phyloP scores from a whole-genome alignment of 2,113 vertebrate species.

The Dendropsophus ebraccatus region DNA sequence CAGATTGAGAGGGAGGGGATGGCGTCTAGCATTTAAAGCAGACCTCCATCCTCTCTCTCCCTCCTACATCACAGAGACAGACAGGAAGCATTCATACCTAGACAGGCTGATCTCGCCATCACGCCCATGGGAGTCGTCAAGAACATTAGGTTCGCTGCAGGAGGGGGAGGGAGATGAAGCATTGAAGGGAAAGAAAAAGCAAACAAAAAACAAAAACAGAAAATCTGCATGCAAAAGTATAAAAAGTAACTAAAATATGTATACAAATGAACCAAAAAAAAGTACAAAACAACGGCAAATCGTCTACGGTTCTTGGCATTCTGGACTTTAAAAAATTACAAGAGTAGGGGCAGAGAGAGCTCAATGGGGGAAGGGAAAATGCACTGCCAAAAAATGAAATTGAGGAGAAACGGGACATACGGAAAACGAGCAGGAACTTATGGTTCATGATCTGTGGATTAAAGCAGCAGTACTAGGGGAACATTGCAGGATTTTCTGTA shows the following conservation, averaged over 20 bases:
- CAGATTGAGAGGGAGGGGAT: constrained; percentile 68
- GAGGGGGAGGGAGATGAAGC: constrained; percentile 88
- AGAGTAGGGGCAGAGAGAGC: constrained; percentile 20
- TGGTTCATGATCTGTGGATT: constrained; percentile 52
- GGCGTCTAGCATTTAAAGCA: constrained; percentile 64
- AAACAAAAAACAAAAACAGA: constrained; percentile 69
- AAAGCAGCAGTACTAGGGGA: constrained; percentile 60
- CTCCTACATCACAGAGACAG: constrained; percentile 83
- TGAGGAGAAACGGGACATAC: constrained; percentile 65
- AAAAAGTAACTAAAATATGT: constrained; percentile 71
- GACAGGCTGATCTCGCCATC: constrained; percentile 98
- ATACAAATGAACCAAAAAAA: constrained; percentile 71
- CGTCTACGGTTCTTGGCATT: constrained; percentile 46
- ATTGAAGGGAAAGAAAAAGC: constrained; percentile 87
- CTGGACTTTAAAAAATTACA: constrained; percentile 37
- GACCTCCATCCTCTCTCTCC: constrained; percentile 49
- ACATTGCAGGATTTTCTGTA: background rate
- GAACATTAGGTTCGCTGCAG: constrained; percentile 99
- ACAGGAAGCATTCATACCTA: constrained; percentile 94
- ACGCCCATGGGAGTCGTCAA: constrained; percentile 99
- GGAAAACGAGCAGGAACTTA: constrained; percentile 45
- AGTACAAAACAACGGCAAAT: constrained; percentile 61
- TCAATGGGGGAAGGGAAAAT: constrained; percentile 26
- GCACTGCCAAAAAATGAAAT: constrained; percentile 48
- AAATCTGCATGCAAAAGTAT: constrained; percentile 73